These are phyloP conservation scores for Octonoba sinensis DNA, from an alignment of 2,888 invertebrate genomes.

Conservation along the genomic window DNA sequence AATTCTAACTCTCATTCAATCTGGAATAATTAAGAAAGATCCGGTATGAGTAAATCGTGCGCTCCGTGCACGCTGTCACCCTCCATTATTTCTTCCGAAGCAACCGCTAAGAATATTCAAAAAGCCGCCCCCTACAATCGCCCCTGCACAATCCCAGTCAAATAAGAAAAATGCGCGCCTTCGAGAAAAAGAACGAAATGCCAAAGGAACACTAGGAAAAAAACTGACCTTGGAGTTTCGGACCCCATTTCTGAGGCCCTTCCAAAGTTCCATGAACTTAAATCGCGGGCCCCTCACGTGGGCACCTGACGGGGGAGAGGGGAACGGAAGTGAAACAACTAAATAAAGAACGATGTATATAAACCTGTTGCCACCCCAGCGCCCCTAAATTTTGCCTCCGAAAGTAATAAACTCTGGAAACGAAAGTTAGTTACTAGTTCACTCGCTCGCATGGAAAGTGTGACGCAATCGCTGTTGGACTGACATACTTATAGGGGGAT, in stretches of 20 bases:
- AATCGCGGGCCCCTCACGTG: conserved; percentile 16
- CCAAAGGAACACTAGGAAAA: not conserved
- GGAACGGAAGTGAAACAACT: conserved; percentile 15
- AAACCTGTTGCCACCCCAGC: conserved; percentile 56
- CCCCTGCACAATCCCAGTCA: too few species aligned
- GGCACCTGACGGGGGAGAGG: conserved; percentile 1
- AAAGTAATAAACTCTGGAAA: conserved; percentile 33
- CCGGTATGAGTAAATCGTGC: too few species aligned
- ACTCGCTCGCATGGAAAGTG: conserved; percentile 7
- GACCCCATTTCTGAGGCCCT: conserved; percentile 18
- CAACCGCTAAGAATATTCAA: too few species aligned
- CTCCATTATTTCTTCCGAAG: too few species aligned
- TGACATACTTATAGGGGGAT: too few species aligned
- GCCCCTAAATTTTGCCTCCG: conserved; percentile 38
- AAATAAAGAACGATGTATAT: conserved; percentile 41
- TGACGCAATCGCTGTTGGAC: conserved; percentile 23
- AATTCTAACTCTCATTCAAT: too few species aligned
- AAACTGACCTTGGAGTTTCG: conserved; percentile 42
- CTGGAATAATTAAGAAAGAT: too few species aligned
- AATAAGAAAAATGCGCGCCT: too few species aligned
- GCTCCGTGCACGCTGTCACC: too few species aligned
- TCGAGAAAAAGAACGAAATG: too few species aligned
- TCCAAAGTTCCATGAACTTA: conserved; percentile 30
- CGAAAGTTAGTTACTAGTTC: conserved; percentile 34
- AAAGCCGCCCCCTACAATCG: too few species aligned